A percentile compares a stretch with the other conserved stretches of the same genome.
Conservation (phyloP, 2,113 vertebrate species). For the Pyrgilauda ruficollis region DNA sequence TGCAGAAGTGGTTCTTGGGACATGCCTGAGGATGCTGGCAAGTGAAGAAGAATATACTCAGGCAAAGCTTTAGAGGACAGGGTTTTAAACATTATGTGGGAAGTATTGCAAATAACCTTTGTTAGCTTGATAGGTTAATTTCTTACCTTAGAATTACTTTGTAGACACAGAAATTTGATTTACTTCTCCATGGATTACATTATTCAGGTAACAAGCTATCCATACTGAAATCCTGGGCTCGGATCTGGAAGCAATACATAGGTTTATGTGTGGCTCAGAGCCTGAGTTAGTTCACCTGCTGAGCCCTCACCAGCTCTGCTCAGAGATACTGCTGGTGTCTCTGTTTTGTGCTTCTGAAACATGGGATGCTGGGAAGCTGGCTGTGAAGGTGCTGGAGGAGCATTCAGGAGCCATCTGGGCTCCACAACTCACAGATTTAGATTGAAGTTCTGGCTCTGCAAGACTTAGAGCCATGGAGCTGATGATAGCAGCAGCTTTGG, state of each 20-base stretch:
- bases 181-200: background rate
- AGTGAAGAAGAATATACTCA: background rate
- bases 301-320: background rate
- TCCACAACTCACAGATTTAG: background rate
- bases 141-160: background rate
- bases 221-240: background rate
- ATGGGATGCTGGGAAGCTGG: background rate
- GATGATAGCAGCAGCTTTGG: background rate
- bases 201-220: background rate
- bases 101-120: background rate
- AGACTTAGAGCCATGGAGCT: background rate
- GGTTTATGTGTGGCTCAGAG: background rate
- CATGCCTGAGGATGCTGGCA: background rate
- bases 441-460: background rate
- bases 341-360: background rate
- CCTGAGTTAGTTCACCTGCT: background rate
- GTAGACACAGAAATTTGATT: background rate
- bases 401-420: background rate
- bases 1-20: background rate
- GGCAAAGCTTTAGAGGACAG: background rate
- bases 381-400: background rate
- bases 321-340: background rate
- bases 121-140: background rate
- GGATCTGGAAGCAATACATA: background rate
- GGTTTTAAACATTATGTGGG: background rate